These are phyloP conservation scores for Bhutanitis thaidina DNA, from an alignment of 2,888 invertebrate species.

Conservation along the genomic window DNA sequence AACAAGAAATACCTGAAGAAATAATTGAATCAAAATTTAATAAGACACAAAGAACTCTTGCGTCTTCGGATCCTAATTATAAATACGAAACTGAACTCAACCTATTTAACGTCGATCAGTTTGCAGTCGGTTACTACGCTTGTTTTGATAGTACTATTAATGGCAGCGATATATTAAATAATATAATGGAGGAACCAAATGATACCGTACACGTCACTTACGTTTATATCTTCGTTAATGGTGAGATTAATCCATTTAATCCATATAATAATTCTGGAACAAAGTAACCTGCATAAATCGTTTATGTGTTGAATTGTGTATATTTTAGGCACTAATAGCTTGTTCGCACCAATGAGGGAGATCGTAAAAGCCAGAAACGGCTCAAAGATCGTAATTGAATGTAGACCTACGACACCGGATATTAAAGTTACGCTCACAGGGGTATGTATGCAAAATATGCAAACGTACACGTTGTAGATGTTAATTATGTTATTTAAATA, in stretches of 20 bases:
- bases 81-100: slow-evolving; percentile 67
- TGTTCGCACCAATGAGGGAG: slow-evolving; percentile 66
- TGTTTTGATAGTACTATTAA: slow-evolving; percentile 69
- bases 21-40: slow-evolving; percentile 36
- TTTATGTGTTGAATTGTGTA: slow-evolving; percentile 35
- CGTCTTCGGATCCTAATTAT: slow-evolving; percentile 37
- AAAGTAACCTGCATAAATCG: slow-evolving; percentile 19
- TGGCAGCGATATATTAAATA: slow-evolving; percentile 40
- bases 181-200: slow-evolving; percentile 52
- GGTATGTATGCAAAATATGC: slow-evolving; percentile 56
- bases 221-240: slow-evolving; percentile 66
- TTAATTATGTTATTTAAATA: not conserved
- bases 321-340: slow-evolving; percentile 63
- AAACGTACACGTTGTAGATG: slow-evolving; percentile 8
- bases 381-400: slow-evolving; percentile 57
- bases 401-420: slow-evolving; percentile 71
- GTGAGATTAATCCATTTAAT: slow-evolving; percentile 43
- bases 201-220: slow-evolving; percentile 57
- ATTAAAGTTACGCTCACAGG: slow-evolving; percentile 49
- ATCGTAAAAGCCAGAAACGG: slow-evolving; percentile 46
- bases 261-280: slow-evolving; percentile 6
- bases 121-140: slow-evolving; percentile 77
- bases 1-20: slow-evolving; percentile 59
- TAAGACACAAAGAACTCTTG: slow-evolving; percentile 29
- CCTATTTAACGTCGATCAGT: slow-evolving; percentile 60